These are phyloP conservation scores for Alloplasta piceator DNA, from an alignment of 2,888 invertebrate species.

Conservation along the genomic window DNA sequence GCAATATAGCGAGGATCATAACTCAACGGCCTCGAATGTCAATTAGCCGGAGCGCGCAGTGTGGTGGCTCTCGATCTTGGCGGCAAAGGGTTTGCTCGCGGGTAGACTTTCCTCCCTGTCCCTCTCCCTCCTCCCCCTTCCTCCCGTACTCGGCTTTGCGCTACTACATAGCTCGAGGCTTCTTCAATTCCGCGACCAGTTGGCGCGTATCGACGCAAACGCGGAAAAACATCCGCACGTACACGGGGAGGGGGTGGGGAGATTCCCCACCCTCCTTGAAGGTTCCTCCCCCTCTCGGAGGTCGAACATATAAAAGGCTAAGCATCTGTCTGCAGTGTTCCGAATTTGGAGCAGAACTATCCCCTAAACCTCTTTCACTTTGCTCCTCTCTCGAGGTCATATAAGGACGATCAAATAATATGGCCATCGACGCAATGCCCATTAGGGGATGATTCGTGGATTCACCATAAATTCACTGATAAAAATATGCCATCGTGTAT, in stretches of 20 bases:
- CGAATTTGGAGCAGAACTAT: slow-evolving; percentile 55
- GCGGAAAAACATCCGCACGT: slow-evolving; percentile 49
- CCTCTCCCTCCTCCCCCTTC: slow-evolving; percentile 15
- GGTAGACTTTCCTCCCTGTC: slow-evolving; percentile 42
- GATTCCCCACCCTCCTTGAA: slow-evolving; percentile 10
- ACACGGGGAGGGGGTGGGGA: slow-evolving; percentile 31
- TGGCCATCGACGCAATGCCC: slow-evolving; percentile 53
- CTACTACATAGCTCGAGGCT: neutral
- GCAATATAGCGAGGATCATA: slow-evolving; percentile 69
- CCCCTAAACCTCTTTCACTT: slow-evolving; percentile 35
- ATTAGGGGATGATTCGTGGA: slow-evolving; percentile 40
- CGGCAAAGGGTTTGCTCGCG: slow-evolving; percentile 59
- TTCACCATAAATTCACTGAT: slow-evolving; percentile 5
- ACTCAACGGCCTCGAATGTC: slow-evolving; percentile 72
- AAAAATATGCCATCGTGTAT: slow-evolving; percentile 21
- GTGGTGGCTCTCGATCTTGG: slow-evolving; percentile 58
- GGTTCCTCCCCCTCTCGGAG: neutral
- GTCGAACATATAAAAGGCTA: slow-evolving; percentile 59
- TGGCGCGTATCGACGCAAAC: slow-evolving; percentile 47
- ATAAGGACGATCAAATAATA: slow-evolving; percentile 59
- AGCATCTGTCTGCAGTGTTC: slow-evolving; percentile 54
- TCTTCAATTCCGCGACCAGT: neutral
- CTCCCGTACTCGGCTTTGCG: slow-evolving; percentile 11
- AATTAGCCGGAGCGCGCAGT: slow-evolving; percentile 69
- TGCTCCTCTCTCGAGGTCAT: slow-evolving; percentile 21